Evolutionary conservation across 2,888 invertebrate species (phyloP).

Genomic region (Altica lythri): DNA sequence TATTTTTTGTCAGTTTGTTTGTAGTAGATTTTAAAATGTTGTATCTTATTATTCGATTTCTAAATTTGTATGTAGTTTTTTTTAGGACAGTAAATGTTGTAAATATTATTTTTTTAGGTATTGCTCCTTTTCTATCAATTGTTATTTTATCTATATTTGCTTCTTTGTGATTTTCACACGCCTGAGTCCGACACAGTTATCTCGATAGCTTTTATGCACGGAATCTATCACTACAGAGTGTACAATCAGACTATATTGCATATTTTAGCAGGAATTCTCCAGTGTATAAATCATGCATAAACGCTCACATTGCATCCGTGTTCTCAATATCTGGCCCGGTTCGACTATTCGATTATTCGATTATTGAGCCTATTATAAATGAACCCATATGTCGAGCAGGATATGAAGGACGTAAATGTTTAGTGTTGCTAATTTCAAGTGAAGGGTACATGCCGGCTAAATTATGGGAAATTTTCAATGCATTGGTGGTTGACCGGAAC

Average conservation of each 20-base stretch:
- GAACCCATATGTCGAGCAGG: slow-evolving; percentile 15
- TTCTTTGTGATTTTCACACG: slow-evolving; percentile 19
- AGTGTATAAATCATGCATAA: slow-evolving; percentile 25
- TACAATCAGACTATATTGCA: slow-evolving; percentile 13
- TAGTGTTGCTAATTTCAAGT: slow-evolving; percentile 20
- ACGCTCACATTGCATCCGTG: slow-evolving; percentile 17
- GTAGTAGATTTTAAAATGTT: too few relatives aligned
- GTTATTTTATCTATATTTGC: slow-evolving; percentile 3
- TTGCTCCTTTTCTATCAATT: slow-evolving; percentile 7
- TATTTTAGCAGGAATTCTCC: slow-evolving; percentile 19
- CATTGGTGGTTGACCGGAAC: slow-evolving; percentile 14
- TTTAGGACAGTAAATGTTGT: neutral
- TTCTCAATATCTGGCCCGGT: slow-evolving; percentile 23
- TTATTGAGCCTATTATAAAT: slow-evolving; percentile 23
- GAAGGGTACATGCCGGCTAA: slow-evolving; percentile 10
- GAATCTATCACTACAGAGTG: slow-evolving; percentile 18
- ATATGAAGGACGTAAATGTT: slow-evolving; percentile 11
- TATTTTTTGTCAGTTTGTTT: too few relatives aligned
- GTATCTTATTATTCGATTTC: neutral
- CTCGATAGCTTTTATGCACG: slow-evolving; percentile 20
- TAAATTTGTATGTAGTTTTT: neutral
- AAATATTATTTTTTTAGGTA: too few relatives aligned
- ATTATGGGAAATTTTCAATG: slow-evolving; percentile 19
- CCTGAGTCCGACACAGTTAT: slow-evolving; percentile 13
- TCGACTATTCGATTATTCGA: slow-evolving; percentile 25